Base-by-base conservation (phyloP, 1,140 invertebrate species). In the Drosophila parvula region DNA sequence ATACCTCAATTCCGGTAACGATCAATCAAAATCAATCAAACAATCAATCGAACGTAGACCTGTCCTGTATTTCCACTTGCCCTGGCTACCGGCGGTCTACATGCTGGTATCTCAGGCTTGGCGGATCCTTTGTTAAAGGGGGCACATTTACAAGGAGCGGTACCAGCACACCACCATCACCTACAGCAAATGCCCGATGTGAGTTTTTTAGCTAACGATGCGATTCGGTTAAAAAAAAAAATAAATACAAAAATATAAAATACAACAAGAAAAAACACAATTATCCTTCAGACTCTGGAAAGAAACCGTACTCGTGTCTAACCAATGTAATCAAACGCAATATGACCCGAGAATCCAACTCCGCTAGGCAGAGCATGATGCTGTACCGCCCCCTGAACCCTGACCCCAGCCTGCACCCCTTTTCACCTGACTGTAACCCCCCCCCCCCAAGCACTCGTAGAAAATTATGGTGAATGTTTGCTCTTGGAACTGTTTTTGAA, bases 151-250 rank as follows among this genome's bases (percentile, higher is more conserved):
- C 94, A 94, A 94, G 95, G 95, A 93, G 95, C 95, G 91, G 94
- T 96, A 94, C 95, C 95, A 93, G 95, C 95, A 92, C 95, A 95
- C 93, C 95, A 95, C 93, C 95, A 95, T 93, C 95, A 95, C 93
- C 94, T 96, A 92, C 93, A 92, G 85, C 91, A 92, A 89, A 82
- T 92, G 83, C 88, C 91, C 82, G 91, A 92, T 91, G 91, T 92
- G 91, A 92, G 91, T 92, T 92, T 88, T 88, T 91, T 81, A 86
- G 85, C 79, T 70, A 74, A 50, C 60, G 50, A 74, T 64, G 51
- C 47, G 40, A 61, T 69, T 69, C 64, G 59, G 69, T 55, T 75
- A 18, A 55, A 58, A 50, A 79, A 73, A 79, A 47, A 68, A 48
- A 34, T 67, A 16, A 50, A 2, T 9, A 50, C 14, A 4, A n/a